Evolutionary conservation across 2,888 invertebrate genomes (phyloP).

Genomic region (Loripinus fragilis): DNA sequence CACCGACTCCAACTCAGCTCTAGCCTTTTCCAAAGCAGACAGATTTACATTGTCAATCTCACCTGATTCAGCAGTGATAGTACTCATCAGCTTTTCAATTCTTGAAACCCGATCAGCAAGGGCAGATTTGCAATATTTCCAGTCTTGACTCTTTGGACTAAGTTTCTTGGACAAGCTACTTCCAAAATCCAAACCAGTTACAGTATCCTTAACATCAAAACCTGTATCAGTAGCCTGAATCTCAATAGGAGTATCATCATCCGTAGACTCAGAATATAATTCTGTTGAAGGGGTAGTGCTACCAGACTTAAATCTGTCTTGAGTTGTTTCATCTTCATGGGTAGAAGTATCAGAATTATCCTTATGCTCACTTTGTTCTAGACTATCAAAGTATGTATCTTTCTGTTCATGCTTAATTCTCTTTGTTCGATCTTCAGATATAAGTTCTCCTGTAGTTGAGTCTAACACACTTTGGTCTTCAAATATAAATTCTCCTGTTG

Average conservation of each 20-base stretch:
- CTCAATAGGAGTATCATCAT: neutral
- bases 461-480: too few species aligned
- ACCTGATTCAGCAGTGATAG: slow-evolving; percentile 1
- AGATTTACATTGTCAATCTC: neutral
- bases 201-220: neutral
- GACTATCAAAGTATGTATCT: neutral
- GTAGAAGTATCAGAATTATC: neutral
- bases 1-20: slow-evolving; percentile 4
- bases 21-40: neutral
- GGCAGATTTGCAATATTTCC: neutral
- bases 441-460: too few species aligned
- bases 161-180: neutral
- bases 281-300: neutral
- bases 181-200: neutral
- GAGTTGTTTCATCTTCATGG: too few species aligned
- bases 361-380: neutral
- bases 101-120: slow-evolving; percentile 1
- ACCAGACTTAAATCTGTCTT: neutral
- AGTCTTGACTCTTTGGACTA: neutral
- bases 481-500: slow-evolving; percentile 4
- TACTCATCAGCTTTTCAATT: slow-evolving; percentile 9
- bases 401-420: neutral
- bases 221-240: too few species aligned
- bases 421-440: neutral
- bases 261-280: neutral